Evolutionary conservation across 2,888 invertebrate species (phyloP), one percentile per base, ranked within the genome.

Genomic region (Drosophila neotestacea): DNA sequence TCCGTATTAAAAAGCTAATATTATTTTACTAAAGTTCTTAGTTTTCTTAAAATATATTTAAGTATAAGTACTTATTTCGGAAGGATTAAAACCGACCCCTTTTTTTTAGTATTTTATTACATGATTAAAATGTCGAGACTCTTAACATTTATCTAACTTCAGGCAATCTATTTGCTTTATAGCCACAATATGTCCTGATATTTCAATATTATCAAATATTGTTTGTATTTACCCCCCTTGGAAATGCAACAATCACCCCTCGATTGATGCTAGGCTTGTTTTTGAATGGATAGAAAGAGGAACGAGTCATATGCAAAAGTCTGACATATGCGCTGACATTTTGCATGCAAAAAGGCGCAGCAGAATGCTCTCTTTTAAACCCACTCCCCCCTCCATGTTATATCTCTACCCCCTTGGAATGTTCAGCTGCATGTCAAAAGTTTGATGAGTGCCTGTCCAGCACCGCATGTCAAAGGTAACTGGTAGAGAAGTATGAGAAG

Each of bases 301-400:
- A 42, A 41, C 16, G 44, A 44, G 60, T 77, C 65, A 68, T 88
- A 85, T 86, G 89, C 85, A 85, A 89, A 86, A 86, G 81, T 73
- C 81, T 89, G 88, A 70, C 86, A 86, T 89, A 89, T 86, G 86
- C 88, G 89, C 89, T 89, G 85, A 88, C 88, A 79, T 88, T 88
- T 77, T 82, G 82, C 81, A 86, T 89, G 86, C 83, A 89, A 89
- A 89, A 89, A 89, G 89, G 85, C 85, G 81, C 85, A 86, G 76
- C 80, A 65, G 77, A 62, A 61, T 70, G 76, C 70, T 70, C 70
- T 62, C 74, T 75, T 74, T 74, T 60, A 16, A 46, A 28, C 22
- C 13, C 47, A 0, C 28, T 1, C n/a, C 11, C 7, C n/a, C 22
- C 9, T 44, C 36, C 30, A 22, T 28, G n/a, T 28, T 6, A 39